Base-by-base conservation (phyloP, 2,888 invertebrate genomes). In the Netelia fuscicornis region DNA sequence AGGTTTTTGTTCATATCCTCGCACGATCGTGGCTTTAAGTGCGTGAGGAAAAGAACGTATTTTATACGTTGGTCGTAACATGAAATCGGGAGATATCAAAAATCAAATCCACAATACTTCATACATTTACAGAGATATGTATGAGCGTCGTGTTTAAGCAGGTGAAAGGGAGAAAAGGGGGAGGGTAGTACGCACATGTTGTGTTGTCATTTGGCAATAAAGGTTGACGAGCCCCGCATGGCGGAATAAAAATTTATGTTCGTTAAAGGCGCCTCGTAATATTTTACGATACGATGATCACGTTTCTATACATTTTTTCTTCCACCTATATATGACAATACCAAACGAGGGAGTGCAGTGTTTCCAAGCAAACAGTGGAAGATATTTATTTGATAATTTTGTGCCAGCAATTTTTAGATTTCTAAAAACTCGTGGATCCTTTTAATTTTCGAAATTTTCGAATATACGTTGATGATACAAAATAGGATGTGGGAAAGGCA, bases 181-280 rank as follows among this genome's bases (percentile, higher is more conserved):
- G 60, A 1, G 52, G n/a, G 23, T n/a, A 72, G 23, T 8, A 2
- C 17, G 10, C 23, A 3, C 58, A 1, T 58, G 58, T 9, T 58
- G 20, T 58, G 10, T 2, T 62, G 62, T 48, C 25, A 65, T 64
- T 64, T 20, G 42, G 65, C 54, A 65, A 37, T 76, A 76, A 76
- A 76, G 17, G 44, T 76, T 64, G 65, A 76, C 65, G 75, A 52
- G 75, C 56, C 20, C 64, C 54, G 37, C 52, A 5, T 37, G 48
- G 54, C 56, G 52, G 54, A 65, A 76, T 76, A 76, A 56, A 76
- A 76, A 37, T 76, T 76, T 56, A 65, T 25, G 75, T 37, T 54
- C 52, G n/a, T 20, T 30, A 2, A 62, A 48, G 68, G 23, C 20
- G 8, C 68, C 11, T 23, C 48, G 30, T 75, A 64, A 75, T 30